Evolutionary conservation across 1,140 invertebrate species (phyloP).

Genomic region (Oryctes rhinoceros): DNA sequence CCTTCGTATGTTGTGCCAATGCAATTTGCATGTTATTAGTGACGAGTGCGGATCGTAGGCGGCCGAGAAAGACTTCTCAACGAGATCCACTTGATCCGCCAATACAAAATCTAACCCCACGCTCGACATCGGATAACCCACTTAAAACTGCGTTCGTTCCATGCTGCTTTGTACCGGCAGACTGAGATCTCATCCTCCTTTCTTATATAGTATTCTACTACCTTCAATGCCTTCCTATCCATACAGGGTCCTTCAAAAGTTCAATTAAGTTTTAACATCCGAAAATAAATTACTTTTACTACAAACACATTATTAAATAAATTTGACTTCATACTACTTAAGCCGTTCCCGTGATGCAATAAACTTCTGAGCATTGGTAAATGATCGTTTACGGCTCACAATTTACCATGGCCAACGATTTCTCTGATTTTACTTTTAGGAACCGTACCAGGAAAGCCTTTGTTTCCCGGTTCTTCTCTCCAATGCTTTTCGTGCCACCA

Average conservation of each 20-base stretch:
- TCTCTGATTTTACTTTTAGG: no score
- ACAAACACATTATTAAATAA: no score
- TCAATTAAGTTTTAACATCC: background rate
- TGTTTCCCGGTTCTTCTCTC: no score
- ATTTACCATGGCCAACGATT: no score
- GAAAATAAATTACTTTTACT: no score
- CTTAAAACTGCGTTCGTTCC: slow-evolving; percentile 14
- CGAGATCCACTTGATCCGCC: slow-evolving; percentile 23
- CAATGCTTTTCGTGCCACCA: no score
- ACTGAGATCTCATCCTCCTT: slow-evolving; percentile 23
- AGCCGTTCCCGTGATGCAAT: no score
- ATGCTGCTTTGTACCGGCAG: slow-evolving; percentile 12
- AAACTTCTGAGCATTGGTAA: no score
- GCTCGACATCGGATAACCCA: slow-evolving; percentile 32
- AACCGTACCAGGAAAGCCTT: no score
- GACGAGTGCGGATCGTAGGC: slow-evolving; percentile 14
- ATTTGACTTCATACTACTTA: no score
- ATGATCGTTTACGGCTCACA: no score
- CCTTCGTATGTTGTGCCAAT: slow-evolving; percentile 9
- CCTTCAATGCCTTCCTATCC: background rate
- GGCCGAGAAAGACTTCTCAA: slow-evolving; percentile 25
- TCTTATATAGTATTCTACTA: background rate
- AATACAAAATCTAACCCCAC: slow-evolving; percentile 36
- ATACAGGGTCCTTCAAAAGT: background rate
- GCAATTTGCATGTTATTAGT: slow-evolving; percentile 36